Evolutionary conservation across 2,797 vertebrate genomes (phyloP).

Genomic region (Chelon auratus): DNA sequence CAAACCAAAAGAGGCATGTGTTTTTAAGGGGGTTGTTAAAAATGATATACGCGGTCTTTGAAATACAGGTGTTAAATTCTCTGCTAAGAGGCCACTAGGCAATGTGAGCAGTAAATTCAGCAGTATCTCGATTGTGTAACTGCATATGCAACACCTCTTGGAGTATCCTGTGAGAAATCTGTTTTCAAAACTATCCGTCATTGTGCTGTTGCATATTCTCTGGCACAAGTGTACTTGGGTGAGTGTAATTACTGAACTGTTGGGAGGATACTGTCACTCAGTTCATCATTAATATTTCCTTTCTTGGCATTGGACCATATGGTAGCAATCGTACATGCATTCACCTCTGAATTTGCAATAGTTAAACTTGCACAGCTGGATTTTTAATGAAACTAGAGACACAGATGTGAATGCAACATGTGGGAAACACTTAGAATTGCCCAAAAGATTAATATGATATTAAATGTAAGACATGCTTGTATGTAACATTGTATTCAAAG

Average conservation of each 20-base stretch:
- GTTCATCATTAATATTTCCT: slow-evolving; percentile 8
- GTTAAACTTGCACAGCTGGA: background rate
- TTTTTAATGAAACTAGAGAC: slow-evolving; percentile 1
- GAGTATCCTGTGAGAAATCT: background rate
- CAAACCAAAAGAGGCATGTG: background rate
- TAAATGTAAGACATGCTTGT: too few relatives aligned
- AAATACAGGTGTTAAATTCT: background rate
- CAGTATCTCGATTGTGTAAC: background rate
- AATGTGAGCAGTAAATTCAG: slow-evolving; percentile 1
- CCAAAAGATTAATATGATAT: background rate
- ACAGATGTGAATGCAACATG: background rate
- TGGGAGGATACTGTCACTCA: background rate
- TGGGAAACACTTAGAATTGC: background rate
- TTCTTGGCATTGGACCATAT: slow-evolving; percentile 9
- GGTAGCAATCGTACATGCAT: slow-evolving; percentile 7
- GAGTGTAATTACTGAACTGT: slow-evolving; percentile 1
- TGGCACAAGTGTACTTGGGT: slow-evolving; percentile 2
- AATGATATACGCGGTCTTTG: background rate
- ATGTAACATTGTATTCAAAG: too few relatives aligned
- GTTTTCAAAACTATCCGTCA: background rate
- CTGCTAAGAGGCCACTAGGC: slow-evolving; percentile 1
- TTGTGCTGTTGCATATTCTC: background rate
- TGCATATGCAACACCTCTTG: background rate
- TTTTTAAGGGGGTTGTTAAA: background rate
- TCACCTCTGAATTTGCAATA: slow-evolving; percentile 10